Evolutionary conservation across 2,113 vertebrate species (phyloP).

Genomic region (Spea bombifrons): DNA sequence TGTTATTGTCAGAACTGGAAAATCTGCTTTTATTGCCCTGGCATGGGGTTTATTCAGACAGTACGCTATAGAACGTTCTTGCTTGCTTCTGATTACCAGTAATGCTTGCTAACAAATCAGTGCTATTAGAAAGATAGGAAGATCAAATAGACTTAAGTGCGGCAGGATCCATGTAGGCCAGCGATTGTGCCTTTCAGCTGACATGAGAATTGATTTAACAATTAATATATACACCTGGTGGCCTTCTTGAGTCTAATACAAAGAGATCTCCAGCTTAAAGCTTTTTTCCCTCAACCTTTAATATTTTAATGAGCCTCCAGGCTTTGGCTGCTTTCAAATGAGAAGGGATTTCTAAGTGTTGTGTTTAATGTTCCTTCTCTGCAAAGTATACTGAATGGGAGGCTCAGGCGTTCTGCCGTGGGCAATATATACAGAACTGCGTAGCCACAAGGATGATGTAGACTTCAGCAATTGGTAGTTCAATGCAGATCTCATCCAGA

Average conservation of each 20-base stretch:
- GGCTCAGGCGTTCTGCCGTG: conserved; percentile 57
- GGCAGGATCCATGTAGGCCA: conserved; percentile 22
- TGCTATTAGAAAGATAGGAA: conserved; percentile 14
- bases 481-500: conserved; percentile 52
- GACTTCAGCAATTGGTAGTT: conserved; percentile 46
- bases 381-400: conserved; percentile 64
- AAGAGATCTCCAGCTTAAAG: conserved; percentile 42
- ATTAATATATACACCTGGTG: conserved; percentile 46
- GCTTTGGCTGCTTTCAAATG: conserved; percentile 53
- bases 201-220: conserved; percentile 35
- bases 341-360: conserved; percentile 53
- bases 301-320: conserved; percentile 62
- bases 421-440: conserved; percentile 60
- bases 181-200: conserved; percentile 15
- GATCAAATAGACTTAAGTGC: conserved; percentile 19
- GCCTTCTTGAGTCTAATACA: conserved; percentile 49
- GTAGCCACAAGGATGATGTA: conserved; percentile 43
- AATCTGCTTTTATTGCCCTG: no score
- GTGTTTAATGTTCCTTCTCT: conserved; percentile 55
- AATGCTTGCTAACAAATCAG: conserved; percentile 35
- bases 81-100: conserved; percentile 22
- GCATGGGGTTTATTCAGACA: no score
- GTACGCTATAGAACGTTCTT: conserved; percentile 12
- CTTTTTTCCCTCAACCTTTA: conserved; percentile 60
- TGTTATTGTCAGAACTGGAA: no score